These are phyloP conservation scores for Nyleta sp. DNA, from an alignment of 2,888 invertebrate genomes.

Conservation along the genomic window DNA sequence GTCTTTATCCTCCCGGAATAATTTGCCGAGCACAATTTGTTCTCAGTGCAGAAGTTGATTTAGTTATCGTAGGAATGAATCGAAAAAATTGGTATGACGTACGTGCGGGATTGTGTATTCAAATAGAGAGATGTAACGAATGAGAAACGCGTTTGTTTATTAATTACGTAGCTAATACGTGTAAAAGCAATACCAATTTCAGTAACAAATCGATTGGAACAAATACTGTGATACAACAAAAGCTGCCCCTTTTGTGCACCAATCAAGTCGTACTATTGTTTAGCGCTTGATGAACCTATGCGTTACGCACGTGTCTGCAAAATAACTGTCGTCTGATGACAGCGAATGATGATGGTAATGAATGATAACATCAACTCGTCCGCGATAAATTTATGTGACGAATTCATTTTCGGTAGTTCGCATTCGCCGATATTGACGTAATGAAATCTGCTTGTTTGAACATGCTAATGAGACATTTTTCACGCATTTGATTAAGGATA, in stretches of 20 bases:
- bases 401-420: slow-evolving; percentile 14
- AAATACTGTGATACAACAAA: slow-evolving; percentile 58
- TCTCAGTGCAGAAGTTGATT: slow-evolving; percentile 4
- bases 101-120: slow-evolving; percentile 22
- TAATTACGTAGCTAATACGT: slow-evolving; percentile 47
- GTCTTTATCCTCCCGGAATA: too few species aligned
- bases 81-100: slow-evolving; percentile 17
- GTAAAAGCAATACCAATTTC: slow-evolving; percentile 60
- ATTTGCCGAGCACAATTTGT: neutral
- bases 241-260: slow-evolving; percentile 50
- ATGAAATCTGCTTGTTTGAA: slow-evolving; percentile 7
- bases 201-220: slow-evolving; percentile 56
- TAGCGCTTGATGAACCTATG: slow-evolving; percentile 56
- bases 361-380: slow-evolving; percentile 56
- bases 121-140: slow-evolving; percentile 48
- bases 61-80: slow-evolving; percentile 28
- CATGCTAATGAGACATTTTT: slow-evolving; percentile 7
- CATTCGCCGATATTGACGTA: slow-evolving; percentile 11
- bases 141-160: slow-evolving; percentile 41
- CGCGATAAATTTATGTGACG: neutral
- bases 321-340: slow-evolving; percentile 55
- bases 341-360: slow-evolving; percentile 54
- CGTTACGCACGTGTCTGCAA: slow-evolving; percentile 59
- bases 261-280: slow-evolving; percentile 62
- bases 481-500: too few species aligned